A percentile compares a stretch with the other conserved stretches of the same genome.
These are phyloP conservation scores for Mustela lutreola DNA, from an alignment of 2,113 vertebrate genomes.

Conservation along the genomic window DNA sequence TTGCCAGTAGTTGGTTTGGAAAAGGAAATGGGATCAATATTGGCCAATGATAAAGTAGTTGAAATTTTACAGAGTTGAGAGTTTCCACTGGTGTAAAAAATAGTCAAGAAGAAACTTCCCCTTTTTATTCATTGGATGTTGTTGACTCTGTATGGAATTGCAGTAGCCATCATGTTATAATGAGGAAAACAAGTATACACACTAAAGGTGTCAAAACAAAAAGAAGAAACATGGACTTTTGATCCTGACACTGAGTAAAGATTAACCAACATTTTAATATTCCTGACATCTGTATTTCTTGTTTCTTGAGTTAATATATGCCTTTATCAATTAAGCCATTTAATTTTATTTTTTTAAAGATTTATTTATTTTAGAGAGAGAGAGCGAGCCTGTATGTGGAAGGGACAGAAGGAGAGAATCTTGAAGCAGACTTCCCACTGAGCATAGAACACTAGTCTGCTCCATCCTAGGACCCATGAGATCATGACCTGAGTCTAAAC, in stretches of 20 bases:
- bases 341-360: not conserved
- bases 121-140: not conserved
- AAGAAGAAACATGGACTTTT: not conserved
- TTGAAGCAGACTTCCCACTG: not conserved
- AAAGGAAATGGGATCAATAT: not conserved
- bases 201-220: not conserved
- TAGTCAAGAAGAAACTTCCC: not conserved
- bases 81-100: not conserved
- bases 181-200: not conserved
- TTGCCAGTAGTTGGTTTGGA: not conserved
- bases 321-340: not conserved
- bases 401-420: not conserved
- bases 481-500: not conserved
- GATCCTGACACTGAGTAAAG: not conserved
- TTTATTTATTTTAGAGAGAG: not conserved
- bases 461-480: not conserved
- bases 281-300: not conserved
- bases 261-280: not conserved
- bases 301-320: conserved; percentile 3
- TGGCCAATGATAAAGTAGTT: not conserved
- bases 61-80: not conserved
- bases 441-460: not conserved
- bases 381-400: not conserved
- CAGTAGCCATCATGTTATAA: not conserved
- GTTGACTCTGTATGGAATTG: not conserved